Conservation (phyloP, 2,888 invertebrate genomes). For the Spialia ferax region DNA sequence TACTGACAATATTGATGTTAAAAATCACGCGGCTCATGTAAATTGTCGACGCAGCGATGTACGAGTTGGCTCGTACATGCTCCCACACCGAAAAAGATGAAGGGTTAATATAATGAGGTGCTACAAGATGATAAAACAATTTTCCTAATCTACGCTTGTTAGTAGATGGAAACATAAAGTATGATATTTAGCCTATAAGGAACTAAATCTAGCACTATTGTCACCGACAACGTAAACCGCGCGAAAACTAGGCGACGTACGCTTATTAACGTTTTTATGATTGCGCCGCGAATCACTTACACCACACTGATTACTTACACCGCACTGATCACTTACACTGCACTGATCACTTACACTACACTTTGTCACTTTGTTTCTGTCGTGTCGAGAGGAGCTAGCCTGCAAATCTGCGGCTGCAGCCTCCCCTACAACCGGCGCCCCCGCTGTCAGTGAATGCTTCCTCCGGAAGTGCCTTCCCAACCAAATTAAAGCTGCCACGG, state of each 20-base stretch:
- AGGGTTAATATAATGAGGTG: conserved; percentile 13
- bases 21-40: neutral
- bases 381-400: neutral
- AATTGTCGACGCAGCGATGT: neutral
- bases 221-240: conserved; percentile 17
- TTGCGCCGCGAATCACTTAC: neutral
- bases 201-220: conserved; percentile 1
- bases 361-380: neutral
- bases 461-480: conserved; percentile 1
- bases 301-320: conserved; percentile 11
- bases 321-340: conserved; percentile 2
- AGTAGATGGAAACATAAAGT: neutral
- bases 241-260: conserved; percentile 11
- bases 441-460: conserved; percentile 1
- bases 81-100: conserved; percentile 6
- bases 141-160: neutral
- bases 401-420: neutral
- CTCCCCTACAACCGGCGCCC: neutral
- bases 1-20: no score
- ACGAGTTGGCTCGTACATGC: conserved; percentile 7
- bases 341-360: neutral
- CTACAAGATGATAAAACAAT: conserved; percentile 21
- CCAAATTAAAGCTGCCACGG: neutral
- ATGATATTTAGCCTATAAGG: neutral
- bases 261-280: neutral